Evolutionary conservation across 1,140 invertebrate species (phyloP), one percentile per base, ranked within the genome.

Genomic region (Battus philenor): DNA sequence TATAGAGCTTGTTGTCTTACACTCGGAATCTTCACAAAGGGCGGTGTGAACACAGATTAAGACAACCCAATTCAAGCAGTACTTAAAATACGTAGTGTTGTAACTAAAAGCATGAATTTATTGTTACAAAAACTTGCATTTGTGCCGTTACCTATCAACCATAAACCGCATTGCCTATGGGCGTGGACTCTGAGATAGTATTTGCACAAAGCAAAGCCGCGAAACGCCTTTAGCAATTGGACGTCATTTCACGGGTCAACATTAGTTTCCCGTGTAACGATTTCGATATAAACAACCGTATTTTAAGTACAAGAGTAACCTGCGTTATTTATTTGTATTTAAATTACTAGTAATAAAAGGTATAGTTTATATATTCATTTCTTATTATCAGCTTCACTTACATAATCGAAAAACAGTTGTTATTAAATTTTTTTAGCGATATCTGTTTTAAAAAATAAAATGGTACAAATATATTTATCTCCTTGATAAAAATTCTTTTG

Each of bases 181-280:
- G 45, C 36, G 47, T 45, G 52, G 46, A 54, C 57, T 59, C 54
- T 38, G 51, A 60, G 49, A 51, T 54, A 57, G 61, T 79, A 64
- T 78, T 80, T 74, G 68, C 54, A 67, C 74, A 78, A 76, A 76
- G 71, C 44, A 27, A 43, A 50, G 59, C 76, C 71, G 69, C 63
- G 51, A 39, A 38, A 48, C 61, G 69, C 74, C 72, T 48, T 50
- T 36, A 65, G 72, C 69, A 36, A 72, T 64, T 48, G 46, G 60
- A 61, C 73, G 68, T 76, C 71, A 75, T 72, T 74, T 55, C 64
- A 47, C 56, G 59, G 67, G 58, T 67, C 59, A 68, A 55, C 65
- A 71, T 71, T 72, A 73, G 70, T 73, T 47, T 55, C 61, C 49
- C 68, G 54, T 59, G 50, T 58, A 59, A 60, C 69, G 66, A 33